Evolutionary conservation across 2,888 invertebrate genomes (phyloP), one percentile per base, ranked within the genome.

Genomic region (Ophion ventricosus): DNA sequence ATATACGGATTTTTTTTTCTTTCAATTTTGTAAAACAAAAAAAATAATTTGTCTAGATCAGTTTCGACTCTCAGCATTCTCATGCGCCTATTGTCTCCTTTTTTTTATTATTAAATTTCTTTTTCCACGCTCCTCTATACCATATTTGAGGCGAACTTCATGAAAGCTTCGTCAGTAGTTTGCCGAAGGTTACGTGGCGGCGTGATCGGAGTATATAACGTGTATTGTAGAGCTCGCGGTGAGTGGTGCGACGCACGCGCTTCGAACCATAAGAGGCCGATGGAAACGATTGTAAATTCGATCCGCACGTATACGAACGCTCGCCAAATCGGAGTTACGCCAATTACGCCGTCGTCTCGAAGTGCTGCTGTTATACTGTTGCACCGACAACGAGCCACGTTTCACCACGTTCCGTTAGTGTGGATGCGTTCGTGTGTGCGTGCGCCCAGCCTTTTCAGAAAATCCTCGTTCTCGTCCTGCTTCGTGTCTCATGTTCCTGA

Each of bases 281-380:
- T 82, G 82, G 63, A 82, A 82, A 80, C 84, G 84, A 85, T 85
- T 85, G 84, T 82, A 85, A 85, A 85, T 85, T 82, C 82, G 84
- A 85, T 85, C 76, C 82, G 84, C 84, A 85, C 84, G 84, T 85
- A 82, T 75, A 67, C 54, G 66, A 74, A 69, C 49, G 69, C 63
- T 84, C 82, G 75, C 84, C 84, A 85, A 85, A 85, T 85, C 84
- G 84, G 84, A 85, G 84, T 82, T 82, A 80, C 84, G 84, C 84
- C 84, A 85, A 85, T 85, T 85, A 85, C 84, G 82, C 78, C 59
- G 79, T 73, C 79, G 81, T 82, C 82, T 82, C 61, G 72, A 79
- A 84, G 84, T 79, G 66, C 70, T 72, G 81, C 74, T 49, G 72
- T 17, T 57, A n/a, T n/a, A 67, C 35, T 49, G 79, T 25, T 69